phyloP scores from a whole-genome alignment of 2,888 invertebrate genomes.

The Agonopterix subpropinquella region DNA sequence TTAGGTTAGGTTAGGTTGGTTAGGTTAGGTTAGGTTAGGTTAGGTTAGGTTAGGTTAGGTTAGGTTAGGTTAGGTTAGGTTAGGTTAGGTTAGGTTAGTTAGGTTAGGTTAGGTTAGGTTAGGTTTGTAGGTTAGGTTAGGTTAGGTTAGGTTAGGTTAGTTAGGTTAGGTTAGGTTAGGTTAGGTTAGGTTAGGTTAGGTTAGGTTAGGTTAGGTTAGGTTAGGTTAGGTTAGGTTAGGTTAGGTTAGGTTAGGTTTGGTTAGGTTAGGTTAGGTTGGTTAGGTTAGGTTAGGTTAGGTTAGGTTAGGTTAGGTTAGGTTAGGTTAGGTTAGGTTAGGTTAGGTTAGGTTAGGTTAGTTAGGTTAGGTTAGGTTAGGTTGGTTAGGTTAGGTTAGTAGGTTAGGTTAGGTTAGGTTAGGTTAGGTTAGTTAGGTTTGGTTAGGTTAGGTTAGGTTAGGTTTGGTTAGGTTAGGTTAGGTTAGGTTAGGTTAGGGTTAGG shows the following conservation, averaged over 20 bases:
- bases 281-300: constrained; percentile 13
- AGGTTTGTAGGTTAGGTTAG: constrained; percentile 13
- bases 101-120: constrained; percentile 16
- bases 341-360: constrained; percentile 13
- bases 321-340: constrained; percentile 12
- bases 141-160: constrained; percentile 16
- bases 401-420: constrained; percentile 15
- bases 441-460: constrained; percentile 13
- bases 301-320: constrained; percentile 14
- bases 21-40: constrained; percentile 15
- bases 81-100: constrained; percentile 14
- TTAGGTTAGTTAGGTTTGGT: constrained; percentile 14
- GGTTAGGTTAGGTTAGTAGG: constrained; percentile 16
- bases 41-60: constrained; percentile 15
- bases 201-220: constrained; percentile 16
- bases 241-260: constrained; percentile 16
- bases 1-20: constrained; percentile 18
- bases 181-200: constrained; percentile 15
- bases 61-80: constrained; percentile 17
- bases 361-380: constrained; percentile 15
- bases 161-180: constrained; percentile 15
- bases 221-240: constrained; percentile 15
- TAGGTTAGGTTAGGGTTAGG: constrained; percentile 13
- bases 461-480: constrained; percentile 14
- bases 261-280: constrained; percentile 16